These are phyloP conservation scores for Ceramica pisi DNA, from an alignment of 2,888 invertebrate genomes.

Conservation along the genomic window DNA sequence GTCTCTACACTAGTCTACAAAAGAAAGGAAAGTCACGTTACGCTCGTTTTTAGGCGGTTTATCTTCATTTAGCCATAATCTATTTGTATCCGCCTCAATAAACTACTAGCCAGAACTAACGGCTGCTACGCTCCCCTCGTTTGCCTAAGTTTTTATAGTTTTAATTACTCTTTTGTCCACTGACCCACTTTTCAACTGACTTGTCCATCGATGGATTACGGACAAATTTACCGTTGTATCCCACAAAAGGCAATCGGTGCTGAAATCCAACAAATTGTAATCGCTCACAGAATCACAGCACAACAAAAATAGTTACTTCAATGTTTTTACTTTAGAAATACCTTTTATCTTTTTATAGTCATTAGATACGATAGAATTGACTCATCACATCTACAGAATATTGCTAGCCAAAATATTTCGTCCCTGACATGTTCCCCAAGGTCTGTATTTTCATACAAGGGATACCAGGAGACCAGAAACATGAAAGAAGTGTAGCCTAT, in stretches of 20 bases:
- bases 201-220: conserved; percentile 22
- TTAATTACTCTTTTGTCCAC: conserved; percentile 42
- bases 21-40: neutral
- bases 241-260: neutral
- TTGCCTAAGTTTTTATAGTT: conserved; percentile 44
- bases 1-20: neutral
- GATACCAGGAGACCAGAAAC: neutral
- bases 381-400: too few relatives aligned
- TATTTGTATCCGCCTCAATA: conserved; percentile 36
- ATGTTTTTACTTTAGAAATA: too few relatives aligned
- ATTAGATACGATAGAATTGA: too few relatives aligned
- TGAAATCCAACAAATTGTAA: conserved; percentile 1
- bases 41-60: conserved; percentile 3
- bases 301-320: too few relatives aligned
- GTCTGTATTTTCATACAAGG: too few relatives aligned
- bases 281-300: neutral
- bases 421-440: too few relatives aligned
- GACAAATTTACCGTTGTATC: neutral
- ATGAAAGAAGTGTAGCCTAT: too few relatives aligned
- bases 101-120: conserved; percentile 17
- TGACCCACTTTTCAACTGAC: conserved; percentile 27
- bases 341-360: too few relatives aligned
- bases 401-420: too few relatives aligned
- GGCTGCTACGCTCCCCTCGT: conserved; percentile 24
- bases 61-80: conserved; percentile 40